Evolutionary conservation across 2,113 vertebrate genomes (phyloP), one percentile per base, ranked within the genome.

Genomic region (Athene cunicularia): DNA sequence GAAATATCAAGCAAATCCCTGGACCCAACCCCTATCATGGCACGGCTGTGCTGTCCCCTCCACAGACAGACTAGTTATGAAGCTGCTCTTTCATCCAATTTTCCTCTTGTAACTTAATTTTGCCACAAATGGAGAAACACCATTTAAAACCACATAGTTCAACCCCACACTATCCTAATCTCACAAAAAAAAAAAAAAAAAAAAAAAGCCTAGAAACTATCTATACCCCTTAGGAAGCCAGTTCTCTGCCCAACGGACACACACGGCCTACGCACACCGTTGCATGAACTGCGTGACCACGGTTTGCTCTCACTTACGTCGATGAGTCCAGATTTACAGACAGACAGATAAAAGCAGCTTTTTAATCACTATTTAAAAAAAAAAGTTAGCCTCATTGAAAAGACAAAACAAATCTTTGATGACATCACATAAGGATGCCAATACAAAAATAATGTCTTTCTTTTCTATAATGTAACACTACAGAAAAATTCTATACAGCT

Each of bases 181-280:
- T n/a, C 21, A 17, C 63, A n/a, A n/a, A n/a, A n/a, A n/a, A n/a
- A n/a, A n/a, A n/a, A n/a, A 73, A 20, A 26, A 60, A 52, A 50
- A 22, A 56, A 56, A 74, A 33, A 56, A 18, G 16, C n/a, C 64
- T 47, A 15, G 26, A 67, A 50, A 59, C 6, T 17, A 7, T 45
- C 16, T 9, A 2, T 4, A 16, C 1, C 16, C 49, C 24, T 16
- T 2, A 5, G 49, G 47, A 72, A 60, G 59, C 17, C 64, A 77
- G 8, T 30, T 92, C 37, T 47, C 35, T 55, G 24, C 43, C 47
- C 76, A 32, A 1, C 2, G 32, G 18, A 15, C 5, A n/a, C 15
- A 23, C 13, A 4, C 3, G 17, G 17, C 39, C 32, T 24, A 41
- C 1, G 0, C 10, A 45, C 8, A 8, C 26, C 3, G 5, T 2